Evolutionary conservation across 2,113 vertebrate species (phyloP).

Genomic region (Platichthys stellatus): DNA sequence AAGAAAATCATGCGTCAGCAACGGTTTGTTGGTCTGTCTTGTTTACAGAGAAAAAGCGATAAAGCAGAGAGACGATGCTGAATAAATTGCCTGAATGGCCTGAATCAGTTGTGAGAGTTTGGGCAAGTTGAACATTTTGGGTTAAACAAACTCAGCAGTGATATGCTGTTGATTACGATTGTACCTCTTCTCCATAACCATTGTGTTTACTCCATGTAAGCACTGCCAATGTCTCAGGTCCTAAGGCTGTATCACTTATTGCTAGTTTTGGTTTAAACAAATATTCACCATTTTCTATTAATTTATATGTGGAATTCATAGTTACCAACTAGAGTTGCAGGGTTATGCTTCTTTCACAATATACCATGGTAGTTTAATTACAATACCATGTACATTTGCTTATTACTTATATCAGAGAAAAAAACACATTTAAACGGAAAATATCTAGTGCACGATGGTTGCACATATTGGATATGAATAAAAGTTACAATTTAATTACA

Average conservation of each 20-base stretch:
- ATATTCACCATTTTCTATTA: too few relatives aligned
- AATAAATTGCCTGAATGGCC: constrained; percentile 40
- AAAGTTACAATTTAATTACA: too few relatives aligned
- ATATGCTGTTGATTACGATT: constrained; percentile 17
- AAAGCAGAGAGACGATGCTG: not conserved
- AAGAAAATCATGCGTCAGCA: too few relatives aligned
- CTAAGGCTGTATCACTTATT: not conserved
- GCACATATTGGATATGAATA: too few relatives aligned
- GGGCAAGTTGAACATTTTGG: constrained; percentile 12
- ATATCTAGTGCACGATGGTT: too few relatives aligned
- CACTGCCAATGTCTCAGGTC: not conserved
- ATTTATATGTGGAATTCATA: too few relatives aligned
- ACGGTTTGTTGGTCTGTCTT: constrained; percentile 1
- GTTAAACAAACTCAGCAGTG: constrained; percentile 31
- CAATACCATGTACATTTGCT: not conserved
- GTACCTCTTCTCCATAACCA: not conserved
- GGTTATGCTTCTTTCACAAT: too few relatives aligned
- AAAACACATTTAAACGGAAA: too few relatives aligned
- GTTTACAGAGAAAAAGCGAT: constrained; percentile 47
- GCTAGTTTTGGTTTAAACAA: not conserved
- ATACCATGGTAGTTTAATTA: constrained; percentile 14
- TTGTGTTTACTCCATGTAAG: constrained; percentile 1
- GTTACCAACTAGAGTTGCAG: too few relatives aligned
- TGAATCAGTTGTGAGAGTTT: constrained; percentile 49
- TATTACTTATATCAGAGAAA: too few relatives aligned